Conservation (phyloP, 2,888 invertebrate genomes). For the Cosmopolites sordidus region DNA sequence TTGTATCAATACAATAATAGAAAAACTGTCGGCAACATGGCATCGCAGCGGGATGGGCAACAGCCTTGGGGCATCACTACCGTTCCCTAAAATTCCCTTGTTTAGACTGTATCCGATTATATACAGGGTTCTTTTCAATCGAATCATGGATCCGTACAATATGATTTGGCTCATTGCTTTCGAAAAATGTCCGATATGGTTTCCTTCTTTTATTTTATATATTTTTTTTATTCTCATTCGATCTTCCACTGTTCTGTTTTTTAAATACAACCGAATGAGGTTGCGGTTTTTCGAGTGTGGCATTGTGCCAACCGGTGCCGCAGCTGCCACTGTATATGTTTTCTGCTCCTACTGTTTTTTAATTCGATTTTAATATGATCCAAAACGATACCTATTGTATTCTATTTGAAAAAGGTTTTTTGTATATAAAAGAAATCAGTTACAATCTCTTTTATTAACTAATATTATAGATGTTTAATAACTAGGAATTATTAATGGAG, state of each 20-base stretch:
- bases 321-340: constrained; percentile 16
- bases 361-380: constrained; percentile 32
- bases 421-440: too few species aligned
- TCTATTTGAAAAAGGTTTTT: too few species aligned
- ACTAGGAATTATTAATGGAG: too few species aligned
- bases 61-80: background rate
- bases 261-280: constrained; percentile 41
- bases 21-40: background rate
- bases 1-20: background rate
- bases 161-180: constrained; percentile 49
- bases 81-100: background rate
- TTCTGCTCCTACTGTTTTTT: constrained; percentile 16
- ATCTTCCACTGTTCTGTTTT: constrained; percentile 36
- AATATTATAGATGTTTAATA: too few species aligned
- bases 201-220: background rate
- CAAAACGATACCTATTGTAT: too few species aligned
- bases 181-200: constrained; percentile 39
- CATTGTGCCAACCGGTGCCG: constrained; percentile 23
- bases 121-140: constrained; percentile 44
- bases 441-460: too few species aligned
- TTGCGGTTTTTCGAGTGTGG: constrained; percentile 35
- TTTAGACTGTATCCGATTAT: constrained; percentile 45
- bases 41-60: background rate
- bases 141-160: constrained; percentile 46
- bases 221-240: background rate